Conservation (phyloP, 2,113 vertebrate species). For the Carettochelys insculpta region DNA sequence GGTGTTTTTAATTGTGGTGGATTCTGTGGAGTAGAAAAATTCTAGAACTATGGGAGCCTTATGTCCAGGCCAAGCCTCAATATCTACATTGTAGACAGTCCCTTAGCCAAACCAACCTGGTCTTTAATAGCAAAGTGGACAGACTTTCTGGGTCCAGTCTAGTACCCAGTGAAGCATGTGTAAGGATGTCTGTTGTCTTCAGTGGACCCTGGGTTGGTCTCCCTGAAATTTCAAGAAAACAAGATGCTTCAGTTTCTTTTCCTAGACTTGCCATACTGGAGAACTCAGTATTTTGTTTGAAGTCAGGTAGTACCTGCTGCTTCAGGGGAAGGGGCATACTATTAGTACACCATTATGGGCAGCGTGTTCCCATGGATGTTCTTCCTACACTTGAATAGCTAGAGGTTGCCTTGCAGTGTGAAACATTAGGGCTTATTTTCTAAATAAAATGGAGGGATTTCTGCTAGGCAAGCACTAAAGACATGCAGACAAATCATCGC, state of each 20-base stretch:
- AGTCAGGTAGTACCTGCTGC: not conserved
- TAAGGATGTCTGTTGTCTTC: not conserved
- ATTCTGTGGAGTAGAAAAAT: no score
- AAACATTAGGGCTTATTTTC: not conserved
- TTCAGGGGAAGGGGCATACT: not conserved
- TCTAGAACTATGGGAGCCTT: no score
- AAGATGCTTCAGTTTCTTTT: not conserved
- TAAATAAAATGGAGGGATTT: not conserved
- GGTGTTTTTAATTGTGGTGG: not conserved
- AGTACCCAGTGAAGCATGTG: not conserved
- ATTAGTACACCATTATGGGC: no score
- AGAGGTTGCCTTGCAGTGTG: not conserved
- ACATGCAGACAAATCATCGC: not conserved
- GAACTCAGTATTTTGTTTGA: not conserved
- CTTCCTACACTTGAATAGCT: not conserved
- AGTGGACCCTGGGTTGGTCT: not conserved
- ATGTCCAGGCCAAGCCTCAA: not conserved
- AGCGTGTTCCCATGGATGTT: not conserved
- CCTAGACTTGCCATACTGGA: not conserved
- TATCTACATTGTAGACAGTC: not conserved
- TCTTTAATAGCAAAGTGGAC: not conserved
- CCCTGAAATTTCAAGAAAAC: not conserved
- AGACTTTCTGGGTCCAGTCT: not conserved
- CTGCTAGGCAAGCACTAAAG: not conserved
- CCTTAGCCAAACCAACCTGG: not conserved